phyloP scores from a whole-genome alignment of 2,797 vertebrate genomes.

The Neosalanx taihuensis region DNA sequence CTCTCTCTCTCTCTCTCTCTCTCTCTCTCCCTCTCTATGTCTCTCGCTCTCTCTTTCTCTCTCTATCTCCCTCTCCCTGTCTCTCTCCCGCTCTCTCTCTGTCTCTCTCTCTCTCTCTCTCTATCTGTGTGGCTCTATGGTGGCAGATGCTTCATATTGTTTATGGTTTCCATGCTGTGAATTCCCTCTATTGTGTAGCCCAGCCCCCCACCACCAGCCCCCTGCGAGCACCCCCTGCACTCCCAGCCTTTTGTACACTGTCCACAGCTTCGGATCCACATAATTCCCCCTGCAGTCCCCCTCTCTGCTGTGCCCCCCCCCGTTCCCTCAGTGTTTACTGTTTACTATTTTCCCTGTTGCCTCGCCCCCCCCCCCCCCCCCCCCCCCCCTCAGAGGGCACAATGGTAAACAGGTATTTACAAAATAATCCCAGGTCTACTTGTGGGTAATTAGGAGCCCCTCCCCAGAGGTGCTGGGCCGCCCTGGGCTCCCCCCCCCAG shows the following conservation, averaged over 20 bases:
- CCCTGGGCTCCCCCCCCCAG: slow-evolving; percentile 38
- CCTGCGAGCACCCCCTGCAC: neutral
- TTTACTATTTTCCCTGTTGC: slow-evolving; percentile 54
- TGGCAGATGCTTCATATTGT: slow-evolving; percentile 33
- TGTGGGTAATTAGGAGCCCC: slow-evolving; percentile 66
- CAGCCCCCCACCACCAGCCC: slow-evolving; percentile 29
- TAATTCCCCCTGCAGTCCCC: slow-evolving; percentile 39
- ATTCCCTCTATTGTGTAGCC: slow-evolving; percentile 27
- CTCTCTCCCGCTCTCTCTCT: too few species aligned
- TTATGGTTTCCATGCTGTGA: slow-evolving; percentile 34
- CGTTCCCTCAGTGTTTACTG: slow-evolving; percentile 66
- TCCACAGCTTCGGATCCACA: slow-evolving; percentile 34
- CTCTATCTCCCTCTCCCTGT: too few species aligned
- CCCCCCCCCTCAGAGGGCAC: slow-evolving; percentile 51
- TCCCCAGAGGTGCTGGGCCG: slow-evolving; percentile 51
- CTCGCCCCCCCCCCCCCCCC: slow-evolving; percentile 21
- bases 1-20: too few species aligned
- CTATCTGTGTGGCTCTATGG: neutral
- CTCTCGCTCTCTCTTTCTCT: too few species aligned
- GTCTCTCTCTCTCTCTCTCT: too few species aligned
- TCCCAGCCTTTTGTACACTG: slow-evolving; percentile 23
- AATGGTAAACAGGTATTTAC: slow-evolving; percentile 78
- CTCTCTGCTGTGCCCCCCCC: slow-evolving; percentile 45
- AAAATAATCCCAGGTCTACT: slow-evolving; percentile 78
- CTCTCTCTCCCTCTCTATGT: too few species aligned